Percentiles rank a stretch among this genome's conserved stretches.
These are phyloP conservation scores for Pollimyrus isidori DNA, from an alignment of 2,113 vertebrate species.

Conservation along the genomic window DNA sequence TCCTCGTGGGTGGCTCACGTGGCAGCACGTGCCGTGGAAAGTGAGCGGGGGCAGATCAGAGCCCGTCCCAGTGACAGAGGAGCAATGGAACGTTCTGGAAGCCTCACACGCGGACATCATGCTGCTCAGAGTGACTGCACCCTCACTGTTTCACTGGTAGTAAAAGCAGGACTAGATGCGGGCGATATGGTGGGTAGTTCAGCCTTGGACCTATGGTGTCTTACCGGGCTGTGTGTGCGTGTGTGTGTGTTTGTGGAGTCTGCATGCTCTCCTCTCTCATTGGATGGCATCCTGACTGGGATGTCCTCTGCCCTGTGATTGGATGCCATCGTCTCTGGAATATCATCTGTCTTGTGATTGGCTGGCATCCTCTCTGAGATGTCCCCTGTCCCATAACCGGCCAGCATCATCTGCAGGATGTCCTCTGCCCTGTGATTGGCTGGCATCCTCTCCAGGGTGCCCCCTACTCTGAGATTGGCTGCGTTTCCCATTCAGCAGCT, in stretches of 20 bases:
- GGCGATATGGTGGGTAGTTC: not conserved
- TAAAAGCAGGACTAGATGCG: not conserved
- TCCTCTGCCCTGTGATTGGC: too few relatives aligned
- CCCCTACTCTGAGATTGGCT: not conserved
- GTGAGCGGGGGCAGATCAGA: not conserved
- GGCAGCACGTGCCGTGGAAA: not conserved
- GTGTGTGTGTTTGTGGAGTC: not conserved
- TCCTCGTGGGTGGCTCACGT: not conserved
- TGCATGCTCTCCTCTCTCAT: not conserved
- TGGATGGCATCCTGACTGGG: not conserved
- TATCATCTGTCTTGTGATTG: not conserved
- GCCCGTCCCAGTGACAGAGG: not conserved
- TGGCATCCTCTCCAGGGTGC: not conserved
- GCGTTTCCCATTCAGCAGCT: not conserved
- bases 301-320: not conserved
- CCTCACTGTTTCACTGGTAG: not conserved
- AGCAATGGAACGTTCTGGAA: not conserved
- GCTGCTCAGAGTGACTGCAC: not conserved
- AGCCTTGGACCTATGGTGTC: not conserved
- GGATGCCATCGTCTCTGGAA: not conserved
- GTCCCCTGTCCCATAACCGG: too few relatives aligned
- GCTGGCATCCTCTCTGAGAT: too few relatives aligned
- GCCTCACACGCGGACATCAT: not conserved
- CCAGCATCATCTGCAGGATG: too few relatives aligned
- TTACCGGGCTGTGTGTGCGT: not conserved